Conservation (phyloP, 2,113 vertebrate species). For the Holacanthus passer region DNA sequence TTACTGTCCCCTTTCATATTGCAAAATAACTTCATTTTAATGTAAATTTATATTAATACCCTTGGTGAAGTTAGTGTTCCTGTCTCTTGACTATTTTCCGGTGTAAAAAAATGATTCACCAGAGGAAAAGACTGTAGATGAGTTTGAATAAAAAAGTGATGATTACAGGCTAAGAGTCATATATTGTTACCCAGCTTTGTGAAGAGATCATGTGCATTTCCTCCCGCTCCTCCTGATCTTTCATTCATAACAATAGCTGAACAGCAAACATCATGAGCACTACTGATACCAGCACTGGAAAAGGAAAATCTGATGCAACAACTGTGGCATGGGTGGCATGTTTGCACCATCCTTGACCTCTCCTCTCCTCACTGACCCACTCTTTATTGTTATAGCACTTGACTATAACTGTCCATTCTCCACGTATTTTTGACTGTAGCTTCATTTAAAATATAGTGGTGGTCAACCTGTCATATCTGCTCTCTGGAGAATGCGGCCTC, state of each 20-base stretch:
- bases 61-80: background rate
- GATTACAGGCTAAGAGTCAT: background rate
- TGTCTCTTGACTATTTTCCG: background rate
- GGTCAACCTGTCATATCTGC: background rate
- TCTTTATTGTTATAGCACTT: background rate
- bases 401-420: background rate
- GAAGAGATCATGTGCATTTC: slow-evolving; percentile 3
- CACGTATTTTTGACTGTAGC: background rate
- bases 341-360: slow-evolving; percentile 19
- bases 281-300: too few relatives aligned
- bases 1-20: background rate
- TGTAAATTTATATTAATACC: background rate
- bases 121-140: background rate
- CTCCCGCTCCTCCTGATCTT: background rate
- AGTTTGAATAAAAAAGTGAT: background rate
- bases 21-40: background rate
- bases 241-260: background rate
- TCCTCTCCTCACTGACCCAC: background rate
- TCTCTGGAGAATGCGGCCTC: background rate
- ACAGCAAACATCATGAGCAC: background rate
- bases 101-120: background rate
- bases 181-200: slow-evolving; percentile 1
- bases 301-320: background rate
- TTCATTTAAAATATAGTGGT: background rate
- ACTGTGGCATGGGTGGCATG: slow-evolving; percentile 3